A percentile compares a stretch with the other conserved stretches of the same genome.
These are phyloP conservation scores for Chymomyza costata DNA, from an alignment of 1,140 invertebrate species.

Conservation along the genomic window DNA sequence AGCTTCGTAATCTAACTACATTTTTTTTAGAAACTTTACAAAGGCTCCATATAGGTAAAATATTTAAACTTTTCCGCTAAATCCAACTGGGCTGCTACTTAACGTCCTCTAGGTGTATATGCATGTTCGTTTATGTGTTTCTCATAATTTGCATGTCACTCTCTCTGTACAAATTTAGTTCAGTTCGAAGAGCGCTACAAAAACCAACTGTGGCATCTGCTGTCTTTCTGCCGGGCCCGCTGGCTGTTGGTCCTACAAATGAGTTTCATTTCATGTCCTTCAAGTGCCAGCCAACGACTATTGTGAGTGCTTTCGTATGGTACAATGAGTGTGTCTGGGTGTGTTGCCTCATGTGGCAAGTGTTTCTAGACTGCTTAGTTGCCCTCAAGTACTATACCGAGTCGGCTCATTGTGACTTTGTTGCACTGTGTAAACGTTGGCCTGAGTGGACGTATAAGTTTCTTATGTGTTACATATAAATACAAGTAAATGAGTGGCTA, in stretches of 20 bases:
- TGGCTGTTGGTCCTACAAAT: slow-evolving; percentile 37
- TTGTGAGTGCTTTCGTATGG: neutral
- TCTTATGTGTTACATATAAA: too few relatives aligned
- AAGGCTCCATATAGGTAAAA: too few relatives aligned
- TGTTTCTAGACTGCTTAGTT: slow-evolving; percentile 14
- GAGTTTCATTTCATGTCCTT: slow-evolving; percentile 58
- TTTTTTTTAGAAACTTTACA: too few relatives aligned
- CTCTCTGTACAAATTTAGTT: slow-evolving; percentile 34
- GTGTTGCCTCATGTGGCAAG: slow-evolving; percentile 12
- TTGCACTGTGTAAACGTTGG: too few relatives aligned
- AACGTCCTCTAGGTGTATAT: slow-evolving; percentile 13
- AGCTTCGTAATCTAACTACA: too few relatives aligned
- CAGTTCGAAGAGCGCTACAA: slow-evolving; percentile 12
- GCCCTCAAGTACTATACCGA: slow-evolving; percentile 31
- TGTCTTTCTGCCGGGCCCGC: neutral
- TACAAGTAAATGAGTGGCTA: too few relatives aligned
- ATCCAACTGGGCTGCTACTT: neutral
- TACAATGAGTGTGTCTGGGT: slow-evolving; percentile 7
- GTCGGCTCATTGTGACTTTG: slow-evolving; percentile 27
- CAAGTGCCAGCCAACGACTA: slow-evolving; percentile 22
- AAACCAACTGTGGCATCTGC: slow-evolving; percentile 54
- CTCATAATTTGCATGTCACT: slow-evolving; percentile 62
- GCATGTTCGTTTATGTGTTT: slow-evolving; percentile 38
- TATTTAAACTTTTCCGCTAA: too few relatives aligned
- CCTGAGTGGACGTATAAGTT: too few relatives aligned